phyloP scores from a whole-genome alignment of 2,797 vertebrate genomes.

The Characodon lateralis region DNA sequence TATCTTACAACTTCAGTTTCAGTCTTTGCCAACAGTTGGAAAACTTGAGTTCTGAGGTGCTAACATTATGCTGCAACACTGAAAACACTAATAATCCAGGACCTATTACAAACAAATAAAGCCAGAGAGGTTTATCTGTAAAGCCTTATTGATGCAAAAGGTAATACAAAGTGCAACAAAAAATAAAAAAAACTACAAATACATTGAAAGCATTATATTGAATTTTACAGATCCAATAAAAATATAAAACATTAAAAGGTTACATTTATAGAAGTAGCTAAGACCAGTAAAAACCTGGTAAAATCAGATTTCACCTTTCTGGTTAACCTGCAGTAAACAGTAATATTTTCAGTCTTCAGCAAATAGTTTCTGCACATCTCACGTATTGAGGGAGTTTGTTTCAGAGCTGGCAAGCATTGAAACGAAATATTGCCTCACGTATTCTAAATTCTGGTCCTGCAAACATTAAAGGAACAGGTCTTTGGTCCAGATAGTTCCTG shows the following conservation, averaged over 20 bases:
- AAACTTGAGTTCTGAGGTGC: neutral
- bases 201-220: neutral
- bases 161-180: neutral
- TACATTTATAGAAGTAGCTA: neutral
- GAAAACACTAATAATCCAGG: neutral
- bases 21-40: neutral
- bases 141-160: neutral
- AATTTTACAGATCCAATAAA: neutral
- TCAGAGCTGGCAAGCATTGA: neutral
- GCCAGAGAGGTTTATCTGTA: neutral
- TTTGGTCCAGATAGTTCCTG: neutral
- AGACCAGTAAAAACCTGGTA: neutral
- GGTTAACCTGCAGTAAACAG: neutral
- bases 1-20: slow-evolving; percentile 13
- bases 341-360: neutral
- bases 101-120: neutral
- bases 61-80: neutral
- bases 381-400: neutral
- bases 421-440: neutral
- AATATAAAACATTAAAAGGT: neutral
- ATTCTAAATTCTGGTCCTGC: too few relatives aligned
- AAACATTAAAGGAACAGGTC: neutral
- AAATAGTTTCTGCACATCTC: neutral
- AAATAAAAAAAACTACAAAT: neutral
- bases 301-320: neutral